Base-by-base conservation (phyloP, 2,797 vertebrate genomes). In the Jordanella pulchra region DNA sequence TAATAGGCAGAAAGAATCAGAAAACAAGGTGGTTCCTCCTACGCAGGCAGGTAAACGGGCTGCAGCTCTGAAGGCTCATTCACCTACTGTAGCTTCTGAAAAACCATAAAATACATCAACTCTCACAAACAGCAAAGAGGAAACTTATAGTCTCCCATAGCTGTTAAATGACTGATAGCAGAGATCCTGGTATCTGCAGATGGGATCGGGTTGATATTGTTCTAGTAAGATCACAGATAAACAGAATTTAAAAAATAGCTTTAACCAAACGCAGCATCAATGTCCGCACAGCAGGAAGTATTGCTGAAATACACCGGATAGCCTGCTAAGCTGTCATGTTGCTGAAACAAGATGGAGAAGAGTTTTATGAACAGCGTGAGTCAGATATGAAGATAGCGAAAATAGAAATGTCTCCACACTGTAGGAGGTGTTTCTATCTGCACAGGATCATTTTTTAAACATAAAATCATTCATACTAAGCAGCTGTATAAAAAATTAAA, bases 1-100 rank as follows among this genome's bases (percentile, higher is more conserved):
- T 85, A 75, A 71, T 77, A 82, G 81, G 84, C 81, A 50, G 71
- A 85, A 72, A 27, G 53, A 56, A 81, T 84, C 86, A 83, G 82
- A 88, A 87, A 86, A 87, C 74, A 81, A 86, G 87, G 88, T 87
- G 87, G 83, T 90, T 77, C 86, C 89, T 87, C 90, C 91, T 83
- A 91, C 89, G 81, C 88, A 81, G 73, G 64, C 76, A 86, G 68
- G 76, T 78, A 83, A 82, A 80, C 89, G 86, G 81, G 83, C 84
- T 79, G 79, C 23, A 84, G 81, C 83, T 86, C 65, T 32, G 64
- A 78, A 85, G 78, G 86, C 80, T 51, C n/a, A 51, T 82, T 86
- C 83, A 86, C 84, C 85, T 90, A 79, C 69, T 80, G 73, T 21
- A 79, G 81, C 78, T 75, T 35, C 84, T 65, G 67, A 51, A 71